Evolutionary conservation across 2,888 invertebrate species (phyloP).

Genomic region (Plusia festucae): DNA sequence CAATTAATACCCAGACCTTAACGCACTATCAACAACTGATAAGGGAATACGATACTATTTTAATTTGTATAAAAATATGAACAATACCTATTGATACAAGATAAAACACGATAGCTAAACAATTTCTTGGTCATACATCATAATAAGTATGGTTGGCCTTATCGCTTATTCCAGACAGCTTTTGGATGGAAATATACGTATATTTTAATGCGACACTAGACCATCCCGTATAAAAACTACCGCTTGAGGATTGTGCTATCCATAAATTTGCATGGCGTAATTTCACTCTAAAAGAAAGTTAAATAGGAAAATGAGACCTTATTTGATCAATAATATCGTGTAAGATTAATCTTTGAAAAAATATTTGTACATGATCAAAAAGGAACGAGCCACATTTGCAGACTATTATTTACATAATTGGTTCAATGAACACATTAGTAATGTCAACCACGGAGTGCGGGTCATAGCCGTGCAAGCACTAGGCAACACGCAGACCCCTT

Average conservation of each 20-base stretch:
- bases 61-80: slow-evolving; percentile 19
- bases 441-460: not conserved
- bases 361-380: not conserved
- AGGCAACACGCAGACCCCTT: not conserved
- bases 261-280: not conserved
- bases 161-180: not conserved
- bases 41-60: slow-evolving; percentile 34
- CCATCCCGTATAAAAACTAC: not conserved
- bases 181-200: not conserved
- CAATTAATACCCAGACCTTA: slow-evolving; percentile 11
- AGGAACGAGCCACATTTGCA: not conserved
- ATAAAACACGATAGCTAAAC: slow-evolving; percentile 21
- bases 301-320: not conserved
- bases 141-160: not conserved
- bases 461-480: no score
- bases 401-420: not conserved
- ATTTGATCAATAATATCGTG: not conserved
- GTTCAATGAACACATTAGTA: not conserved
- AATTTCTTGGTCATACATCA: not conserved
- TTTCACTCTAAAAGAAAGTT: not conserved
- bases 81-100: slow-evolving; percentile 5
- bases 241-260: not conserved
- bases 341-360: not conserved
- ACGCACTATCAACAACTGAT: slow-evolving; percentile 38
- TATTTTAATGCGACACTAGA: not conserved